phyloP scores from a whole-genome alignment of 2,888 invertebrate species.

The Enchytraeus crypticus region DNA sequence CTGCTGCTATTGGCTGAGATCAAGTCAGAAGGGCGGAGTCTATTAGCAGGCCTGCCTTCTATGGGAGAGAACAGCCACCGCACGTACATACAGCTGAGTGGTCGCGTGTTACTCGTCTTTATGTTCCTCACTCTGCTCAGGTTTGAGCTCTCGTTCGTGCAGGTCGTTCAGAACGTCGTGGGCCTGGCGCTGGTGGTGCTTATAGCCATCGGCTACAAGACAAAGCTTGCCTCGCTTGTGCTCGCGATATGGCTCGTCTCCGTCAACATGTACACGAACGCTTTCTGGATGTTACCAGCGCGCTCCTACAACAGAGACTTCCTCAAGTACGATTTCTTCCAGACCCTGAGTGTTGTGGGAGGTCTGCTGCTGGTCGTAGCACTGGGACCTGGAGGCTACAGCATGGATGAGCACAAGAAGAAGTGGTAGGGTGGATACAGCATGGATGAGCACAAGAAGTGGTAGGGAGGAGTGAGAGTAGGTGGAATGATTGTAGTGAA shows the following conservation, averaged over 20 bases:
- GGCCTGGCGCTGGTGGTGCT: constrained; percentile 87
- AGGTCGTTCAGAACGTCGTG: constrained; percentile 83
- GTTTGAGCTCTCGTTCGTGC: constrained; percentile 75
- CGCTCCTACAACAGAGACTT: constrained; percentile 95
- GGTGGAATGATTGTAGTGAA: too few relatives aligned
- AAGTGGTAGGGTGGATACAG: constrained; percentile 82
- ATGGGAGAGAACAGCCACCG: constrained; percentile 74
- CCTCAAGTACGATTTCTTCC: constrained; percentile 97
- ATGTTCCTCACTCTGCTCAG: constrained; percentile 96
- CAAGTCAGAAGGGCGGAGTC: constrained; percentile 78
- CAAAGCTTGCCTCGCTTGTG: constrained; percentile 84
- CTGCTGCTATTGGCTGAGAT: constrained; percentile 92
- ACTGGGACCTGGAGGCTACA: constrained; percentile 81
- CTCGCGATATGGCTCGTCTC: constrained; percentile 77
- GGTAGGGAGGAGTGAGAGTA: constrained; percentile 83
- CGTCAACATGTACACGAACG: constrained; percentile 93
- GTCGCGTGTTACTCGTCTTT: constrained; percentile 86
- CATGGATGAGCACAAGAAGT: constrained; percentile 99
- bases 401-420: constrained; percentile 99
- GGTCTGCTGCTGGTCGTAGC: constrained; percentile 96
- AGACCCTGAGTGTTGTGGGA: constrained; percentile 97
- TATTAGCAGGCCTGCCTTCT: constrained; percentile 76
- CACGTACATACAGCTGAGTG: constrained; percentile 88
- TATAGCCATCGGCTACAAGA: constrained; percentile 95
- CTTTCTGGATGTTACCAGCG: constrained; percentile 92